Base-by-base conservation (phyloP, 2,797 vertebrate genomes). In the Oophaga sylvatica region DNA sequence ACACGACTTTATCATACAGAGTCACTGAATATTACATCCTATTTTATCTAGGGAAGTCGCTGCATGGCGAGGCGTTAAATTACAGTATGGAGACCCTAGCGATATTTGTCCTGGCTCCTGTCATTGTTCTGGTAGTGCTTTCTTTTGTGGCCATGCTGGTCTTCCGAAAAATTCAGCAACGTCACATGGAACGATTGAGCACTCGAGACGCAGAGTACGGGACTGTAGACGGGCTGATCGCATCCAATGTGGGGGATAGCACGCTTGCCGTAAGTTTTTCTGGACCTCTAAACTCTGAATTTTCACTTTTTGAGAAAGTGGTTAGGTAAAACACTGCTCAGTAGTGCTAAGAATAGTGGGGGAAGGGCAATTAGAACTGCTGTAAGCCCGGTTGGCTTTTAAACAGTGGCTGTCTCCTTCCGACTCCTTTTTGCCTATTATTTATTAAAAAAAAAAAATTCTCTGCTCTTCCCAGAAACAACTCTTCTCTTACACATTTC, bases 171-270 rank as follows among this genome's bases (percentile, higher is more conserved):
- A 96, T 99, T 88, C 97, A 97, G 92, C 95, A 95, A 76, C 96
- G 95, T 90, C 97, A 97, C 80, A 97, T 99, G 96, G 97, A 99
- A 91, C 95, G 97, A 60, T 94, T 99, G 56, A 98, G 96, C 0
- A 95, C 96, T 0, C 95, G 97, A 67, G 98, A 99, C 60, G 97
- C 97, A 0, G 98, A 99, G 70, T 99, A 98, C 0, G 98, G 98
- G 86, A 97, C 97, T 5, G 97, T 99, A 0, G 98, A 99, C 75
- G 98, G 98, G 11, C 97, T 99, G 77, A 99, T 99, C 80, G 97
- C 98, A 0, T 99, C 98, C 17, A 99, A 99, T 0, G 98, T 99
- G 68, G 98, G 98, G 57, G 98, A 99, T 90, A 99, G 96, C 95
- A 99, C 98, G 0, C 91, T 99, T 90, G 98, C 98, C 91, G 98